Evolutionary conservation across 2,888 invertebrate species (phyloP).

Genomic region (Drosophila nr. perissopoda): DNA sequence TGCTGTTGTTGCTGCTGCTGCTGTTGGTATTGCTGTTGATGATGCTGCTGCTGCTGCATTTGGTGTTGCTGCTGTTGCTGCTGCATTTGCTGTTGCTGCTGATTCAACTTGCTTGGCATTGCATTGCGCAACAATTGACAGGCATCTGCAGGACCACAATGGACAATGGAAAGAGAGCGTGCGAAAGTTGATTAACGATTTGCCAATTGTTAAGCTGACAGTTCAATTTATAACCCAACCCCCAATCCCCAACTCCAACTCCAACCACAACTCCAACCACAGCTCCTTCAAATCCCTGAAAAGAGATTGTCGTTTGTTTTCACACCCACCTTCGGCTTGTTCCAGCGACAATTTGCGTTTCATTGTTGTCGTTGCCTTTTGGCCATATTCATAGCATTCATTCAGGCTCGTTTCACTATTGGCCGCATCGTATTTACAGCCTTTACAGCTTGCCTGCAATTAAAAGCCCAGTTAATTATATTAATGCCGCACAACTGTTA

Average conservation of each 20-base stretch:
- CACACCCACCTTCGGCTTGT: constrained; percentile 77
- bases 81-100: constrained; percentile 49
- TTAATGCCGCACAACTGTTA: constrained; percentile 18
- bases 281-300: neutral
- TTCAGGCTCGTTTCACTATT: constrained; percentile 81
- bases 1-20: constrained; percentile 54
- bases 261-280: neutral
- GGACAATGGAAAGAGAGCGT: constrained; percentile 41
- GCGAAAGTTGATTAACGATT: constrained; percentile 74
- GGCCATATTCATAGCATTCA: constrained; percentile 81
- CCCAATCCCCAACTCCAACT: neutral
- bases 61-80: constrained; percentile 42
- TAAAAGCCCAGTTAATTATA: constrained; percentile 19
- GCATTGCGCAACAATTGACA: constrained; percentile 83
- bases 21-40: constrained; percentile 40
- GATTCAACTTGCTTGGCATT: constrained; percentile 80
- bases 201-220: constrained; percentile 62
- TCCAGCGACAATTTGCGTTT: constrained; percentile 57
- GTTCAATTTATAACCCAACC: constrained; percentile 58
- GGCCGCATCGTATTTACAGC: constrained; percentile 84
- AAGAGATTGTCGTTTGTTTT: constrained; percentile 13
- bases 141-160: constrained; percentile 78
- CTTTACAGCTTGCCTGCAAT: constrained; percentile 82
- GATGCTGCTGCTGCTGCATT: constrained; percentile 45
- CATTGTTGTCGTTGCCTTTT: constrained; percentile 46